Percentiles rank a stretch among this genome's conserved stretches.
phyloP scores from a whole-genome alignment of 2,113 vertebrate species.

The Passer montanus region DNA sequence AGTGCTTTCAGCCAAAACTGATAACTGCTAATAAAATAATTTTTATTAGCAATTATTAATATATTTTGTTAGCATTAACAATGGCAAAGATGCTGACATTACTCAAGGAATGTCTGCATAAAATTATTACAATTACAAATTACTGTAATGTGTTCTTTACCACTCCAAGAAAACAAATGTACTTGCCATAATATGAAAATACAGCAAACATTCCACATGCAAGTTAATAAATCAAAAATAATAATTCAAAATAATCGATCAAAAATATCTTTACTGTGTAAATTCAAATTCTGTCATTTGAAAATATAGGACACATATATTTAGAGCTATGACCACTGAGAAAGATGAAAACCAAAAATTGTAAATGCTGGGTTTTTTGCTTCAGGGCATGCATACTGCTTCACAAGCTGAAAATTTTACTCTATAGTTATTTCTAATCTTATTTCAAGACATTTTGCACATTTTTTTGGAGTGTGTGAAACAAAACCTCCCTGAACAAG shows the following conservation, averaged over 20 bases:
- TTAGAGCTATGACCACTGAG: background rate
- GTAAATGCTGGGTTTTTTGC: background rate
- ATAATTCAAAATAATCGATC: background rate
- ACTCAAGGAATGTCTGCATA: background rate
- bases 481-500: background rate
- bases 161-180: background rate
- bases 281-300: background rate
- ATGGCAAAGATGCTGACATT: background rate
- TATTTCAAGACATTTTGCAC: background rate
- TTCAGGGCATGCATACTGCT: background rate
- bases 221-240: background rate
- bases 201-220: background rate
- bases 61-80: background rate
- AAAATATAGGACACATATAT: background rate
- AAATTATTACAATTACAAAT: background rate
- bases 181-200: background rate
- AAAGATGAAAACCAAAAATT: background rate
- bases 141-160: background rate
- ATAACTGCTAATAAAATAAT: background rate
- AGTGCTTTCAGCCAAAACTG: background rate
- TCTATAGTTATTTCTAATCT: background rate
- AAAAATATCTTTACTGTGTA: background rate
- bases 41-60: background rate
- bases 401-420: background rate
- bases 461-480: background rate